Evolutionary conservation across 2,888 invertebrate genomes (phyloP).

Genomic region (Pachliopta kotzebuea): DNA sequence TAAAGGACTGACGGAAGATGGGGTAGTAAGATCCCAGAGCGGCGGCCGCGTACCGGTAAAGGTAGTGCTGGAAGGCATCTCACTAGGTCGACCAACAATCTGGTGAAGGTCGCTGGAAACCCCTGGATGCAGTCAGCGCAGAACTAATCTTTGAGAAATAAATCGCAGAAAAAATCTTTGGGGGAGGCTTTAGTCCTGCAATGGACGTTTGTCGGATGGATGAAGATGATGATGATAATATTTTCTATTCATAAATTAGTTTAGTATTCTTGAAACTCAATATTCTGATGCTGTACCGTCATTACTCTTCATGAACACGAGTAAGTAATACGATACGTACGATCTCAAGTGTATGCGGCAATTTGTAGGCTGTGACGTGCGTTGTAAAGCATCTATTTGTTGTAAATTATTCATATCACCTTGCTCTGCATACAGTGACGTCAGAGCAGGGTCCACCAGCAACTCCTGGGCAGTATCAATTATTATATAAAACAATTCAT

Average conservation of each 20-base stretch:
- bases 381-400: slow-evolving; percentile 3
- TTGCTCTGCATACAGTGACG: slow-evolving; percentile 13
- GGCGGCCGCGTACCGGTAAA: too few relatives aligned
- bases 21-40: too few relatives aligned
- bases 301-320: not conserved
- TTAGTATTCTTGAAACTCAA: not conserved
- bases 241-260: not conserved
- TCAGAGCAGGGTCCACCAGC: not conserved
- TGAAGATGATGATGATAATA: too few relatives aligned
- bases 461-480: not conserved
- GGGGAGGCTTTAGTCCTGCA: too few relatives aligned
- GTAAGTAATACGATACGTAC: not conserved
- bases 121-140: too few relatives aligned
- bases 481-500: slow-evolving; percentile 8
- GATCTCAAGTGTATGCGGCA: slow-evolving; percentile 10
- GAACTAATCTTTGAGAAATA: too few relatives aligned
- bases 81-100: too few relatives aligned
- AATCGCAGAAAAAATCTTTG: too few relatives aligned
- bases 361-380: slow-evolving; percentile 15
- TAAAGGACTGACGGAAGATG: too few relatives aligned
- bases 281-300: not conserved
- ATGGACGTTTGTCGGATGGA: too few relatives aligned
- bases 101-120: too few relatives aligned
- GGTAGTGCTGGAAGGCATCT: too few relatives aligned
- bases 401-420: slow-evolving; percentile 14